These are phyloP conservation scores for Bombus balteatus DNA, from an alignment of 1,140 invertebrate species.

Conservation along the genomic window DNA sequence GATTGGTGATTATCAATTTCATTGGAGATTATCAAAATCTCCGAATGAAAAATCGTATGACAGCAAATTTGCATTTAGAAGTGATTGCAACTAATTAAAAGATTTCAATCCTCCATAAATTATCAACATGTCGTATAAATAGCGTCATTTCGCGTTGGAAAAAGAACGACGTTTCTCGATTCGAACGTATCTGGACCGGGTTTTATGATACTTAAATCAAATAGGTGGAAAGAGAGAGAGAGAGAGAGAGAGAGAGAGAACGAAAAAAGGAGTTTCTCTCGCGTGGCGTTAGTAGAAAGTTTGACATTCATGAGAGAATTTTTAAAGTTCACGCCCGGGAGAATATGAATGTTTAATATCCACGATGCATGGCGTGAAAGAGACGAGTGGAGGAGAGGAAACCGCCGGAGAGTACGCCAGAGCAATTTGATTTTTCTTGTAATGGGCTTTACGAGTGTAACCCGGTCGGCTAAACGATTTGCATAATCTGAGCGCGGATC, in stretches of 20 bases:
- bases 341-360: conserved; percentile 66
- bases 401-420: conserved; percentile 19
- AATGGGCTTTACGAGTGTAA: conserved; percentile 40
- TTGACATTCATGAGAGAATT: conserved; percentile 63
- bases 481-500: conserved; percentile 38
- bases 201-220: conserved; percentile 50
- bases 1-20: no score
- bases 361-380: conserved; percentile 10
- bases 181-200: background rate
- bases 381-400: background rate
- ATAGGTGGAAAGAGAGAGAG: background rate
- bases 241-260: background rate
- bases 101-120: background rate
- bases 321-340: conserved; percentile 61
- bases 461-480: conserved; percentile 36
- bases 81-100: no score
- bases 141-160: background rate
- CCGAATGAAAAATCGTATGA: no score
- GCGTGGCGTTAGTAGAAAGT: conserved; percentile 53
- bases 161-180: background rate
- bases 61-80: no score
- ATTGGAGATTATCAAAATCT: no score
- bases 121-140: background rate
- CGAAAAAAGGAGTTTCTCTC: conserved; percentile 15
- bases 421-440: conserved; percentile 58